Conservation (phyloP, 1,140 invertebrate species). For the Habropoda laboriosa region DNA sequence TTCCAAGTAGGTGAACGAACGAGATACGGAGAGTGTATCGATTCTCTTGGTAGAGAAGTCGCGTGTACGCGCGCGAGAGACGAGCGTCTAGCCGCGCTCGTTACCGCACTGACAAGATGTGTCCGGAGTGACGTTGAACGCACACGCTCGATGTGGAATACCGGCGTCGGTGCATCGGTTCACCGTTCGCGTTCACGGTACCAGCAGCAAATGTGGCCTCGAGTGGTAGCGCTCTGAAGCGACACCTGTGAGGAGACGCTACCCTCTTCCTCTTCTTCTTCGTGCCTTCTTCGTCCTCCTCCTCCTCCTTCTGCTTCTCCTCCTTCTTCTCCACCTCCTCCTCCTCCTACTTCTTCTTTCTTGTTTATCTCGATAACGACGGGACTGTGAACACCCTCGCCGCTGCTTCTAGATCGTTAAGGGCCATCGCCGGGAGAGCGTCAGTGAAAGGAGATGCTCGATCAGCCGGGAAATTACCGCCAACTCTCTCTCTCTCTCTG, state of each 20-base stretch:
- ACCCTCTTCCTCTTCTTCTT: slow-evolving; percentile 67
- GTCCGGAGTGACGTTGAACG: slow-evolving; percentile 44
- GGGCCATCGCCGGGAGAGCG: background rate
- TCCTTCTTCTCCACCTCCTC: slow-evolving; percentile 5
- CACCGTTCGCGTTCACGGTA: slow-evolving; percentile 68
- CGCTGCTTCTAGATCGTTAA: slow-evolving; percentile 37
- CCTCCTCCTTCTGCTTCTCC: slow-evolving; percentile 4
- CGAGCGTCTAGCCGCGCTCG: background rate
- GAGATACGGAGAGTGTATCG: too few relatives aligned
- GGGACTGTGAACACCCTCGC: slow-evolving; percentile 45
- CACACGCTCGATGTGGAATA: slow-evolving; percentile 40
- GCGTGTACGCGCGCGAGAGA: background rate
- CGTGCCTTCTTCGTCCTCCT: slow-evolving; percentile 37
- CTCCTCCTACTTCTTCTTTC: background rate
- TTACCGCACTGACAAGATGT: slow-evolving; percentile 18
- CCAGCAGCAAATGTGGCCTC: slow-evolving; percentile 66
- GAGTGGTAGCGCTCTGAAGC: slow-evolving; percentile 68
- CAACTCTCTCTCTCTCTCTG: background rate
- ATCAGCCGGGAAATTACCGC: slow-evolving; percentile 21
- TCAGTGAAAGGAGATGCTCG: slow-evolving; percentile 35
- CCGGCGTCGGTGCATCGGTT: slow-evolving; percentile 63
- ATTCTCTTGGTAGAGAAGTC: too few relatives aligned
- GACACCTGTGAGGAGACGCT: slow-evolving; percentile 70
- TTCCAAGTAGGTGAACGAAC: too few relatives aligned
- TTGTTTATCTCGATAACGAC: slow-evolving; percentile 57